phyloP scores from a whole-genome alignment of 2,888 invertebrate genomes.

The Aphrophora alni region DNA sequence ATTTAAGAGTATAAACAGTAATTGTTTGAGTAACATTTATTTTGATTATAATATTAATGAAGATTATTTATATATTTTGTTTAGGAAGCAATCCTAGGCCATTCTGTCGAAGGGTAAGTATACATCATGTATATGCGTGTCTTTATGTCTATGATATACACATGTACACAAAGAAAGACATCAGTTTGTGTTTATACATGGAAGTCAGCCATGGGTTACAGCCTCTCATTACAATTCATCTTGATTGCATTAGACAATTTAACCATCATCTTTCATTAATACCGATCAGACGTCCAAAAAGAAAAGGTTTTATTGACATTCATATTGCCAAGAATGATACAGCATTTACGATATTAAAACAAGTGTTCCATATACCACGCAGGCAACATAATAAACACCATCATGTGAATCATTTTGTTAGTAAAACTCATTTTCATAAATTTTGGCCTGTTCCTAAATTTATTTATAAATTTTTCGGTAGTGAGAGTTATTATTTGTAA shows the following conservation, averaged over 20 bases:
- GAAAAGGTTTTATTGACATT: conserved; percentile 7
- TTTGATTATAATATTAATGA: no score
- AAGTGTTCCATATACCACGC: conserved; percentile 21
- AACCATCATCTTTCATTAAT: not conserved
- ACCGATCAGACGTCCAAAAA: not conserved
- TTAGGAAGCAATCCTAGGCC: not conserved
- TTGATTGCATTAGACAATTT: conserved; percentile 19
- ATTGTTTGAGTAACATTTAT: no score
- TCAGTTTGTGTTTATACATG: conserved; percentile 26
- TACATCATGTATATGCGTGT: not conserved
- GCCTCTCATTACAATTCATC: conserved; percentile 20
- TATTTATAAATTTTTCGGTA: not conserved
- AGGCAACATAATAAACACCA: not conserved
- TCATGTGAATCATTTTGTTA: no score
- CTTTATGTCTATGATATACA: conserved; percentile 23
- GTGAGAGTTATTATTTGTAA: not conserved
- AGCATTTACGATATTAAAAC: conserved; percentile 22
- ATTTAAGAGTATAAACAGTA: no score
- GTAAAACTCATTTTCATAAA: not conserved
- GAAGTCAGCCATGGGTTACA: conserved; percentile 16
- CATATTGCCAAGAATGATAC: conserved; percentile 24
- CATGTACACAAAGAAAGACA: conserved; percentile 23
- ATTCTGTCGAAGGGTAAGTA: not conserved
- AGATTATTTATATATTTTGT: not conserved
- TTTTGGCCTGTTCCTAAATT: not conserved